These are phyloP conservation scores for Gallinago solitaria DNA, from an alignment of 2,797 vertebrate genomes.

Conservation along the genomic window DNA sequence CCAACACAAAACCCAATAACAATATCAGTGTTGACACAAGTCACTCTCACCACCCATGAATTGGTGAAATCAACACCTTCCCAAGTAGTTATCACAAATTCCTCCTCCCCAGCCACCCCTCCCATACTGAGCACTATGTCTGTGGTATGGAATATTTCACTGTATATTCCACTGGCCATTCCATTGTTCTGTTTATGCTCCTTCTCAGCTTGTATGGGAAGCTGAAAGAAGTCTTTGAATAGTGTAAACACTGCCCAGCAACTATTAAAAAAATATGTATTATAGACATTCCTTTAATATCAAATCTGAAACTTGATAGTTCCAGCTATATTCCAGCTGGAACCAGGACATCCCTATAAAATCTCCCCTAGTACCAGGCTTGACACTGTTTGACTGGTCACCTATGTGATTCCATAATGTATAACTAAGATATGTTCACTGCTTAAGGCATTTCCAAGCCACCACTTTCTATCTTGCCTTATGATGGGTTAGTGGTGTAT, in stretches of 20 bases:
- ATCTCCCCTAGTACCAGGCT: accelerated
- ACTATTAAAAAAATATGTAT: not conserved
- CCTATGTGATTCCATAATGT: accelerated
- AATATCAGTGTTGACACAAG: not conserved
- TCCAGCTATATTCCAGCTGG: no score
- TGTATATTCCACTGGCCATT: not conserved
- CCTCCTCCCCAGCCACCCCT: no score
- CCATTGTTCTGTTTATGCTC: not conserved
- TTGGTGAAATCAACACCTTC: not conserved
- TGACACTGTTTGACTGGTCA: not conserved
- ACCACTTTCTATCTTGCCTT: not conserved
- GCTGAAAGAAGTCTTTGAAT: not conserved
- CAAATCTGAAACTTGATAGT: not conserved
- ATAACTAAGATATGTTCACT: not conserved
- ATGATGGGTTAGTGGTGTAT: not conserved
- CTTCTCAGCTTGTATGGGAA: not conserved
- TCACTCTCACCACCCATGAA: not conserved
- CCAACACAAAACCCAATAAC: not conserved
- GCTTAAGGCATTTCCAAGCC: not conserved
- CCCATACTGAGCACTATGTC: not conserved
- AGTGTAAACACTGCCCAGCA: not conserved
- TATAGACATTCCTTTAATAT: not conserved
- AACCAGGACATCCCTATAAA: not conserved
- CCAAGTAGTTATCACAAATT: not conserved
- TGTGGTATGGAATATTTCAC: not conserved